Evolutionary conservation across 1,140 invertebrate species (phyloP), one percentile per base, ranked within the genome.

Genomic region (Brachionus rotundiformis): DNA sequence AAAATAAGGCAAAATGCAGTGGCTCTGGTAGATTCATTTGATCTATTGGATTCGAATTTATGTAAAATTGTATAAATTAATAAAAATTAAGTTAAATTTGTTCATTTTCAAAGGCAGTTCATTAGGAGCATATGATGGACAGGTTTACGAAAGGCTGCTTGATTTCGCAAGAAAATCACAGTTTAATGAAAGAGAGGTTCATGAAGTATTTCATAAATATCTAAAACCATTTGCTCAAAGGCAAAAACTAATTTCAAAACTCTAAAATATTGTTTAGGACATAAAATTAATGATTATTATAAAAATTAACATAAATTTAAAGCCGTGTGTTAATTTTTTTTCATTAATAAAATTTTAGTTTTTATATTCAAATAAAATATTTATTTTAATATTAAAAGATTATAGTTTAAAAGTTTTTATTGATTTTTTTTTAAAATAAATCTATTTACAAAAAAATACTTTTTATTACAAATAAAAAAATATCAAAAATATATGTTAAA

Each of bases 91-190:
- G n/a, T n/a, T n/a, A n/a, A n/a, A n/a, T n/a, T n/a, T n/a, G n/a
- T n/a, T n/a, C 10, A 59, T 65, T 33, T 65, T 65, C 11, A 33
- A 65, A 79, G 75, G 41, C 19, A 96, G 94, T 10, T 91, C 93
- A 0, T 87, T 97, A 1, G 95, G 95, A 1, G 90, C 92, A 6
- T 95, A 92, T 84, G 95, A 98, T 88, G 95, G 95, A 1, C 91
- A 93, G 82, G 95, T 95, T 1, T 98, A 97, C 86, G 92, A 95
- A 85, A 91, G 93, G 81, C 89, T 98, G 8, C 94, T 93, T 84
- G 91, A 93, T 61, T 94, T 93, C 84, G 94, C 94, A 0, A 90
- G 92, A 85, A 92, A 93, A 84, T 94, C 93, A 86, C 94, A 94
- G 0, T 88, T 97, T 1, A 98, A 98, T 88, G 88, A 92, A 77